A percentile compares a stretch with the other conserved stretches of the same genome.
Evolutionary conservation across 2,113 vertebrate species (phyloP).

Genomic region (Cheilinus undulatus): DNA sequence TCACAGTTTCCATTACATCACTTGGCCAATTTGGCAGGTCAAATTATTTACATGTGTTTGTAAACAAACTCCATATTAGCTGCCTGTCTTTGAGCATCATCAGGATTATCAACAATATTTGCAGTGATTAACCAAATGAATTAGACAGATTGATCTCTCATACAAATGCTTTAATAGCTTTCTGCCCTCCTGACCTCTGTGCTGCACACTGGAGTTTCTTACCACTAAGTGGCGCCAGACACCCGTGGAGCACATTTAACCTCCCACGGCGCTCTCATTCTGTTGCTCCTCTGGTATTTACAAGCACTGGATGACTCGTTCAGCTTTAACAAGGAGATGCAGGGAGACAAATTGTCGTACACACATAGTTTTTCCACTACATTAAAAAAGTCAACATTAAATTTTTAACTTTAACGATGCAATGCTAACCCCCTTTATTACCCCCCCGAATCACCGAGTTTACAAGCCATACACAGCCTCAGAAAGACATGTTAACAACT

Average conservation of each 20-base stretch:
- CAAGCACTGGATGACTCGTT: slow-evolving; percentile 56
- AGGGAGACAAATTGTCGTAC: slow-evolving; percentile 52
- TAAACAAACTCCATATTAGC: slow-evolving; percentile 54
- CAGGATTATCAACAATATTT: slow-evolving; percentile 11
- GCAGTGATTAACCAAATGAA: slow-evolving; percentile 13
- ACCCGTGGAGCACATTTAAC: slow-evolving; percentile 20
- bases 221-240: slow-evolving; percentile 72
- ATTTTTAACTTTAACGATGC: slow-evolving; percentile 21
- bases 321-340: slow-evolving; percentile 49
- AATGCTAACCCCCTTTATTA: slow-evolving; percentile 21
- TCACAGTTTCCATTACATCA: slow-evolving; percentile 78
- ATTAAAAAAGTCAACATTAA: slow-evolving; percentile 20
- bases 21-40: slow-evolving; percentile 49
- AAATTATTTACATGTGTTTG: slow-evolving; percentile 62
- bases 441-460: slow-evolving; percentile 34
- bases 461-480: slow-evolving; percentile 29
- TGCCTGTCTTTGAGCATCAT: slow-evolving; percentile 9
- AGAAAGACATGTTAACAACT: background rate
- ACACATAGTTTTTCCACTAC: slow-evolving; percentile 13
- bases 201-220: background rate
- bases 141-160: slow-evolving; percentile 4
- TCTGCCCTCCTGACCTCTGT: slow-evolving; percentile 2
- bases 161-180: slow-evolving; percentile 38
- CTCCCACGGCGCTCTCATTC: slow-evolving; percentile 16
- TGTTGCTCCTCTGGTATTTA: slow-evolving; percentile 62